Percentiles rank a stretch among this genome's conserved stretches.
phyloP scores from a whole-genome alignment of 2,113 vertebrate species.

The Istiophorus platypterus region DNA sequence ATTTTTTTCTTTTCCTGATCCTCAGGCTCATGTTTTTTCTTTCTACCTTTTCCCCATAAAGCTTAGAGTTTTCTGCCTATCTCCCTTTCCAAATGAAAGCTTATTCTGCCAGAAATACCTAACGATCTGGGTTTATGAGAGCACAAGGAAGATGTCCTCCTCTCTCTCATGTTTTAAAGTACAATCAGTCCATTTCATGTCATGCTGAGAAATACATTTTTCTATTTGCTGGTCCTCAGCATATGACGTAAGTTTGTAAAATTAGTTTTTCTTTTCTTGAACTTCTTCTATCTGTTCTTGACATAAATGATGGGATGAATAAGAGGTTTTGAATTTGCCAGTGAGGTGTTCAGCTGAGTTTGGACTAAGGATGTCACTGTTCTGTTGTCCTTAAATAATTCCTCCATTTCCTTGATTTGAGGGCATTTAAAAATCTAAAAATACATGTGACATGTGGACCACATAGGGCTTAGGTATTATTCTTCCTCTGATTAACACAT shows the following conservation, averaged over 20 bases:
- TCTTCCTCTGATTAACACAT: too few species aligned
- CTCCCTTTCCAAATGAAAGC: conserved; percentile 5
- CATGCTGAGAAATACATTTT: not conserved
- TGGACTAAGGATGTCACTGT: too few species aligned
- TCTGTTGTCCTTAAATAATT: too few species aligned
- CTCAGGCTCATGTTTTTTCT: not conserved
- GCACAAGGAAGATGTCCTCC: not conserved
- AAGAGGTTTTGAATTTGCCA: not conserved
- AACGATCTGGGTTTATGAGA: not conserved
- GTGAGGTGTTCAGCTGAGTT: too few species aligned
- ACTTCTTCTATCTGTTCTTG: not conserved
- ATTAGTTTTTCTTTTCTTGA: not conserved
- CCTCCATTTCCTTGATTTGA: too few species aligned
- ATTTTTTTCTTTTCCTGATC: not conserved
- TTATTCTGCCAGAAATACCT: conserved; percentile 13
- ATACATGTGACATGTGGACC: too few species aligned
- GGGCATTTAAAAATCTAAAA: too few species aligned
- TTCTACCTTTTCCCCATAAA: not conserved
- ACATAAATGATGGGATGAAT: not conserved
- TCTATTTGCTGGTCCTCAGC: not conserved
- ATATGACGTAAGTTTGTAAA: not conserved
- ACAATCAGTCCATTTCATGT: conserved; percentile 1
- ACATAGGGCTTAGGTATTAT: too few species aligned
- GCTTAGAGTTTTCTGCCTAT: not conserved
- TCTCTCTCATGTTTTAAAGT: not conserved